Percentiles rank a stretch among this genome's conserved stretches.
phyloP scores from a whole-genome alignment of 2,113 vertebrate genomes.

The Catharus bicknelli region DNA sequence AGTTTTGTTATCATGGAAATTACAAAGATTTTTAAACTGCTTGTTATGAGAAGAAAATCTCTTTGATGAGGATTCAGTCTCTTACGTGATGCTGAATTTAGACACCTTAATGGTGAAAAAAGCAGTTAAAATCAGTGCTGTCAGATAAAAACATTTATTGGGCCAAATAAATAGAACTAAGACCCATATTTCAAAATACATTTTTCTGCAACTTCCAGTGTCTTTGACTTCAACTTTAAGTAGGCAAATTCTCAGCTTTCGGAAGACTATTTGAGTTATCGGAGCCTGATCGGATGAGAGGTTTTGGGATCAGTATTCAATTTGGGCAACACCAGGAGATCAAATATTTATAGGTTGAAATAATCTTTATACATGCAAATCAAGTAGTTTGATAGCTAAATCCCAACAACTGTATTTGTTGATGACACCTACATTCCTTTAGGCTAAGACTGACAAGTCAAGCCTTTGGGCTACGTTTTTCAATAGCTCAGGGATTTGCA shows the following conservation, averaged over 20 bases:
- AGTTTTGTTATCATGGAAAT: not conserved
- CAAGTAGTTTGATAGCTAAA: not conserved
- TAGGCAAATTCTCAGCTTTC: not conserved
- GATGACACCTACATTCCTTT: not conserved
- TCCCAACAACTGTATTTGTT: not conserved
- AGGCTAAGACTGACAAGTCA: not conserved
- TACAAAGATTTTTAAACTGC: not conserved
- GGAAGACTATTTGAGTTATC: not conserved
- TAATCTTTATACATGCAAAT: slow-evolving; percentile 23
- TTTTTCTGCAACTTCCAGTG: not conserved
- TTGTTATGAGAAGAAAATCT: not conserved
- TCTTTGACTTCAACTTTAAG: not conserved
- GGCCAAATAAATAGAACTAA: not conserved
- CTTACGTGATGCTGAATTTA: not conserved
- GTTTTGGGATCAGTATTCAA: not conserved
- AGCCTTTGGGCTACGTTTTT: not conserved
- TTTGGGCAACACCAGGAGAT: not conserved
- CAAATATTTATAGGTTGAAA: not conserved
- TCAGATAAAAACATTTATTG: not conserved
- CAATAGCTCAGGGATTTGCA: not conserved
- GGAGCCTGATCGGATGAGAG: not conserved
- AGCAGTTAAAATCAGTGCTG: not conserved
- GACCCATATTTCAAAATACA: not conserved
- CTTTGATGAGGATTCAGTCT: not conserved
- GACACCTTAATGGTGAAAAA: not conserved